Conservation (phyloP, 2,797 vertebrate genomes). For the Phoxinus dragarum region DNA sequence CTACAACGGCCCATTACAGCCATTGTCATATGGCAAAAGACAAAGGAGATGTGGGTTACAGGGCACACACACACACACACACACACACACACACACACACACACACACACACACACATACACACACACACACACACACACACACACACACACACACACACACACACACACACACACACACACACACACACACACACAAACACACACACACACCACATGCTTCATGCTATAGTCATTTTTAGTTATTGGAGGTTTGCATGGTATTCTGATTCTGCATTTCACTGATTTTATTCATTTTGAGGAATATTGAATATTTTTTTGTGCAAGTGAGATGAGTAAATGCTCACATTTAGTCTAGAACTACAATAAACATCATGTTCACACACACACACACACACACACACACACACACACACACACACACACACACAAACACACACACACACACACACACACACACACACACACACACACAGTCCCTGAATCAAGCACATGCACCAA, state of each 20-base stretch:
- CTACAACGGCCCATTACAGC: slow-evolving; percentile 74
- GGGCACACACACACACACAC: slow-evolving; percentile 18
- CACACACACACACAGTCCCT: neutral
- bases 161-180: neutral
- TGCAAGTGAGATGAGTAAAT: too few species aligned
- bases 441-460: neutral
- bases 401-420: neutral
- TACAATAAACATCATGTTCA: neutral
- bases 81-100: slow-evolving; percentile 26
- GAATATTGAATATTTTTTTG: too few species aligned
- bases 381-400: slow-evolving; percentile 1
- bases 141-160: neutral
- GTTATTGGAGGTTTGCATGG: too few species aligned
- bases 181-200: slow-evolving; percentile 10
- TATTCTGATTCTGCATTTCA: too few species aligned
- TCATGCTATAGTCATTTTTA: too few species aligned
- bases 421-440: slow-evolving; percentile 1
- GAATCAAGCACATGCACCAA: slow-evolving; percentile 2
- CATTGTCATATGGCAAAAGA: slow-evolving; percentile 54
- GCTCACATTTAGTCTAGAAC: too few species aligned
- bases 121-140: slow-evolving; percentile 19
- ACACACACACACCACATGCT: too few species aligned
- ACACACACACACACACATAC: neutral
- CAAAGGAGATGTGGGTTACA: slow-evolving; percentile 44
- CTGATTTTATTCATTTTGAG: too few species aligned